A percentile compares a stretch with the other conserved stretches of the same genome.
Conservation (phyloP, 2,113 vertebrate species). For the Boulengeromyrus knoepffleri region DNA sequence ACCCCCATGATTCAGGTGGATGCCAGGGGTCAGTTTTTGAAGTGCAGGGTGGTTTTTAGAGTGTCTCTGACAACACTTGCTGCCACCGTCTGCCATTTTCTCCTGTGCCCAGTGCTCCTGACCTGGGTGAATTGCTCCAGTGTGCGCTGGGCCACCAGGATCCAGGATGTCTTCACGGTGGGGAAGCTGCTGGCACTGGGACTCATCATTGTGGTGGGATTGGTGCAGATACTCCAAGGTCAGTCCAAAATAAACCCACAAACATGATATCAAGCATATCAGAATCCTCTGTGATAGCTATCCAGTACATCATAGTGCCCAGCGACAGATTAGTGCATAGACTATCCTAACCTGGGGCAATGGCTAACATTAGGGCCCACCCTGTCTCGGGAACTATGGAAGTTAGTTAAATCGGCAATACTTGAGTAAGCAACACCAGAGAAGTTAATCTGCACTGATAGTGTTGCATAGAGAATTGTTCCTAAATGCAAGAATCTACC, state of each 20-base stretch:
- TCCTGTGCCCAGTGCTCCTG: conserved; percentile 72
- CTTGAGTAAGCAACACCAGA: not conserved
- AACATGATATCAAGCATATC: not conserved
- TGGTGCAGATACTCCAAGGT: conserved; percentile 90
- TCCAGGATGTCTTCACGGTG: conserved; percentile 89
- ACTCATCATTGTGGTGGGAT: conserved; percentile 85
- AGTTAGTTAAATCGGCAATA: not conserved
- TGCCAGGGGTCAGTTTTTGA: not conserved
- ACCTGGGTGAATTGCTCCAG: conserved; percentile 97
- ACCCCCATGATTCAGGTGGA: not conserved
- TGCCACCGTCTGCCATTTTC: not conserved
- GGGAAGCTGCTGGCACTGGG: conserved; percentile 86
- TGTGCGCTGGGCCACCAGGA: conserved; percentile 87
- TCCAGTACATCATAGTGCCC: not conserved
- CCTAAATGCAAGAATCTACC: not conserved
- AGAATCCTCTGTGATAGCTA: not conserved
- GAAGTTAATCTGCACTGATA: not conserved
- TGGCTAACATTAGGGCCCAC: not conserved
- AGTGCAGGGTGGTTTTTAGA: not conserved
- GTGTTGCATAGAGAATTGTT: not conserved
- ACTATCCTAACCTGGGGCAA: not conserved
- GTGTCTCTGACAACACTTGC: not conserved
- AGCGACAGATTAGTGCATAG: not conserved
- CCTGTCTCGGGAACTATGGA: not conserved
- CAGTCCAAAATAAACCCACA: conserved; percentile 24